Evolutionary conservation across 2,113 vertebrate species (phyloP).

Genomic region (Nesoenas mayeri): DNA sequence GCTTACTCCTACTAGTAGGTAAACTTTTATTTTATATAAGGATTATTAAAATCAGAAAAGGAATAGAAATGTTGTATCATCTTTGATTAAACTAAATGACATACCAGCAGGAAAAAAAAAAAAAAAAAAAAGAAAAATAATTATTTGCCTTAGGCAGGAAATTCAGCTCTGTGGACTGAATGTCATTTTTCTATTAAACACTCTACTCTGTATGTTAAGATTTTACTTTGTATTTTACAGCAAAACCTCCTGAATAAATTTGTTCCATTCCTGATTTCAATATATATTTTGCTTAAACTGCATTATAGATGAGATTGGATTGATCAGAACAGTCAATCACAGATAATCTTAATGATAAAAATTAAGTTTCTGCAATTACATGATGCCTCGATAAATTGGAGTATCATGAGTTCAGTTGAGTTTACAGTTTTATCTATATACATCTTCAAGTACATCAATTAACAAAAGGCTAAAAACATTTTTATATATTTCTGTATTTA

Average conservation of each 20-base stretch:
- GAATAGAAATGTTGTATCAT: background rate
- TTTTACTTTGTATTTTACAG: background rate
- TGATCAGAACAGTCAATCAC: background rate
- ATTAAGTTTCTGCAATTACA: background rate
- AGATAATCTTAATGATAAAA: background rate
- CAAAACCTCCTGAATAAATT: background rate
- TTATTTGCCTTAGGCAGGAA: background rate
- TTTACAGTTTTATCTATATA: background rate
- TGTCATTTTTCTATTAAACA: background rate
- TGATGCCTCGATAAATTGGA: background rate
- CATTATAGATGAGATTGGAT: background rate
- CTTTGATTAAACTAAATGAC: background rate
- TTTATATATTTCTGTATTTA: background rate
- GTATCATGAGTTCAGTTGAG: background rate
- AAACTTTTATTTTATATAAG: background rate
- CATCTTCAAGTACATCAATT: background rate
- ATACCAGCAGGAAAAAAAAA: background rate
- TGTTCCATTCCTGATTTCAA: background rate
- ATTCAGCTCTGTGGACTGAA: background rate
- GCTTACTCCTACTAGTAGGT: background rate
- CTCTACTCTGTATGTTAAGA: background rate
- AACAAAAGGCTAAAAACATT: background rate
- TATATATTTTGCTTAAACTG: background rate
- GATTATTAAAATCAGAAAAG: background rate
- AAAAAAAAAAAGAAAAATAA: background rate